Evolutionary conservation across 2,113 vertebrate species (phyloP), one percentile per base, ranked within the genome.

Genomic region (Pterocles orientalis): DNA sequence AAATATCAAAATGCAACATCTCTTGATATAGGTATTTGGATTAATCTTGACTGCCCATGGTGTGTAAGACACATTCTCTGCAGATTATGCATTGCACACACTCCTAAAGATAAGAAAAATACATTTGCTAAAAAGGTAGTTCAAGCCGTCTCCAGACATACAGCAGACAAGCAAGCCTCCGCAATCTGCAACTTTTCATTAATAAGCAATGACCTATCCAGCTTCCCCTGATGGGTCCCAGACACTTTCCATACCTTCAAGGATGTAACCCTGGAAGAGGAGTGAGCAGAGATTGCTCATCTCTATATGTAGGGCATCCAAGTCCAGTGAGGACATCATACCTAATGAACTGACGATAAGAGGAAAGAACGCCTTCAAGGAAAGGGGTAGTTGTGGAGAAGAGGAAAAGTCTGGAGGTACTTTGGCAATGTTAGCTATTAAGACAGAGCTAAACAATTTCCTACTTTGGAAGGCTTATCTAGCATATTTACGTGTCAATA

Each of bases 231-330:
- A 13, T 14, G 45, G 9, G 8, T 11, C 31, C 7, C 8, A 86
- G 19, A 51, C 17, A 21, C 10, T 25, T 69, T 31, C 39, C 33
- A 33, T 53, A 53, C 33, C 6, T 47, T 23, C 33, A 57, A 39
- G 18, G 28, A 54, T 28, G 10, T 54, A 79, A 47, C 7, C 9
- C 26, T 45, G 39, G 26, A 45, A 78, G 60, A 45, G 26, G 4
- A 43, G 10, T 0, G 1, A 31, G 16, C 16, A 51, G 19, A 29
- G 10, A 34, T 31, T 25, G 7, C 21, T 53, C 12, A 23, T 23
- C 24, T 25, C 20, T 36, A 12, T 4, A 3, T 33, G 9, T 7
- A 45, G 36, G 12, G 39, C 14, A 47, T 28, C 17, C 13, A 53
- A 26, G 33, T 36, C 11, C 54, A 45, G 3, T 36, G 53, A 10